These are phyloP conservation scores for Kryptolebias marmoratus DNA, from an alignment of 2,113 vertebrate genomes.

Conservation along the genomic window DNA sequence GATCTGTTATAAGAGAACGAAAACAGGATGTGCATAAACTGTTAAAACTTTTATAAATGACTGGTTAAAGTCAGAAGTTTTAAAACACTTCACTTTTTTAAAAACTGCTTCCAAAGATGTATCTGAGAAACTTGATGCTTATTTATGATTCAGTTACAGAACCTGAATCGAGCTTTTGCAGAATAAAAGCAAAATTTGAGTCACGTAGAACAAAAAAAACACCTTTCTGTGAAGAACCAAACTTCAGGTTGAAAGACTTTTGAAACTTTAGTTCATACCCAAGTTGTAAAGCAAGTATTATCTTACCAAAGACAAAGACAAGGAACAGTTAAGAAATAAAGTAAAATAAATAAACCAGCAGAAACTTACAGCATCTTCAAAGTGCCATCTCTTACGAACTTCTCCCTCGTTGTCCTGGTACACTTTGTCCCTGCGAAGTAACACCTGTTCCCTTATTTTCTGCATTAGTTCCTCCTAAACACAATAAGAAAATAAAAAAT, in stretches of 20 bases:
- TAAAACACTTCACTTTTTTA: too few relatives aligned
- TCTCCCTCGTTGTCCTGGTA: conserved; percentile 83
- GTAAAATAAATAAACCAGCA: neutral
- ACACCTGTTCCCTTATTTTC: conserved; percentile 82
- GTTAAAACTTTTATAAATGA: too few relatives aligned
- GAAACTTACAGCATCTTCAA: conserved; percentile 84
- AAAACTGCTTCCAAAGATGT: neutral
- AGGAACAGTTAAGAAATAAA: neutral
- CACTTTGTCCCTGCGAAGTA: conserved; percentile 80
- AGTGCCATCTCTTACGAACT: conserved; percentile 86
- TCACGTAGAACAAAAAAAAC: too few relatives aligned
- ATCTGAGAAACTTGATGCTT: neutral
- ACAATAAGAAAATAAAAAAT: neutral
- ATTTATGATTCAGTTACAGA: neutral
- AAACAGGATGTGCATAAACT: neutral
- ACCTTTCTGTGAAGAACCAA: too few relatives aligned
- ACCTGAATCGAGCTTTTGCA: neutral
- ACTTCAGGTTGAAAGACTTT: too few relatives aligned
- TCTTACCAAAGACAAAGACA: neutral
- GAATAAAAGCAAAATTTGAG: neutral
- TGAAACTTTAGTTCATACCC: too few relatives aligned
- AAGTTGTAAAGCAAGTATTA: neutral
- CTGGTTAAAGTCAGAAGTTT: neutral
- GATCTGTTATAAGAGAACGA: conserved; percentile 71
- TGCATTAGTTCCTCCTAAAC: conserved; percentile 80